These are phyloP conservation scores for Euspilapteryx auroguttella DNA, from an alignment of 2,888 invertebrate species.

Conservation along the genomic window DNA sequence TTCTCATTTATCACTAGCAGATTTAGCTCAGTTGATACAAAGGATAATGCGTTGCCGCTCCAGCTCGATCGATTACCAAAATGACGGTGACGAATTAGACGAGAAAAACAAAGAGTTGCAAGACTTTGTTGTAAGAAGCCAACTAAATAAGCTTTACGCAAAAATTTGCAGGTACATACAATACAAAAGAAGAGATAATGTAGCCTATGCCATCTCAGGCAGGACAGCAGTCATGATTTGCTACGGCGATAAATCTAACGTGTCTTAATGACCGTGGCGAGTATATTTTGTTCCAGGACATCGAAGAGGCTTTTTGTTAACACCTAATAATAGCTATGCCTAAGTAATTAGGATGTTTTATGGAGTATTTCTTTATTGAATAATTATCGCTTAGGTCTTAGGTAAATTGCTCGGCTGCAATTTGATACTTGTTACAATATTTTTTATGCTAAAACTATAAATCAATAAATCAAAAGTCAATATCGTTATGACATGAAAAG, in stretches of 20 bases:
- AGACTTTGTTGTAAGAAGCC: too few species aligned
- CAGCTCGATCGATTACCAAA: constrained; percentile 25
- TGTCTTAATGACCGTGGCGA: constrained; percentile 3
- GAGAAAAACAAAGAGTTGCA: constrained; percentile 17
- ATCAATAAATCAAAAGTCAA: too few species aligned
- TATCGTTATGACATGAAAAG: too few species aligned
- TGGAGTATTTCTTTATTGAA: too few species aligned
- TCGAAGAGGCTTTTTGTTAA: constrained; percentile 1
- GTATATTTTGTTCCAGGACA: neutral
- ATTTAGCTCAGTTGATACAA: constrained; percentile 30
- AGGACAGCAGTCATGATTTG: constrained; percentile 4
- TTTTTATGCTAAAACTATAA: too few species aligned
- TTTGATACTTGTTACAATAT: too few species aligned
- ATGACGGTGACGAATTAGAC: constrained; percentile 31
- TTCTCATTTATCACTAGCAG: constrained; percentile 38
- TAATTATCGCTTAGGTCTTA: too few species aligned
- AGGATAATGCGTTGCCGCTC: constrained; percentile 31
- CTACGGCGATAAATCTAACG: constrained; percentile 1
- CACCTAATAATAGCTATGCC: neutral
- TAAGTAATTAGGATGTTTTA: too few species aligned
- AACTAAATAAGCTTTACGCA: too few species aligned
- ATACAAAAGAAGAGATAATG: too few species aligned
- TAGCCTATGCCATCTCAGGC: constrained; percentile 1
- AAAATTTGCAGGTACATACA: too few species aligned
- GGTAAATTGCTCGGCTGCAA: neutral